Evolutionary conservation across 2,888 invertebrate species (phyloP).

Genomic region (Gonocerus acuteangulatus): DNA sequence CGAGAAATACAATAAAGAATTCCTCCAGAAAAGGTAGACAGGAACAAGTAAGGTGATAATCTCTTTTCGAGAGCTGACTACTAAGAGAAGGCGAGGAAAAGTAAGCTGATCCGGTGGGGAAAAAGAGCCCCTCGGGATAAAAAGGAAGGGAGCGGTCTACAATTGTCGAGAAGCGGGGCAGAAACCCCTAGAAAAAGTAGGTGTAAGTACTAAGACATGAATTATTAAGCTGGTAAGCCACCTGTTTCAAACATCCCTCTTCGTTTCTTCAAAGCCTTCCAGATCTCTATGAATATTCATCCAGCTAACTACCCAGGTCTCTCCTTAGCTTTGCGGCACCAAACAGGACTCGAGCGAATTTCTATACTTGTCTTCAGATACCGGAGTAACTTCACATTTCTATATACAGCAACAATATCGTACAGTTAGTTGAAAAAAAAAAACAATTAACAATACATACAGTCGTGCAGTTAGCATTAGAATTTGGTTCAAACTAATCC

Average conservation of each 20-base stretch:
- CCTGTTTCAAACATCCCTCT: not conserved
- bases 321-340: not conserved
- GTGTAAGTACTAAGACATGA: not conserved
- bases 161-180: not conserved
- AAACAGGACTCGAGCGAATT: not conserved
- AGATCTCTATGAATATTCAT: not conserved
- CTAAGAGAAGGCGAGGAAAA: slow-evolving; percentile 8
- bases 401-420: too few species aligned
- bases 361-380: too few species aligned
- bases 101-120: not conserved
- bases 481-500: too few species aligned
- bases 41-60: not conserved
- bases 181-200: not conserved
- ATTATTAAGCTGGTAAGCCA: slow-evolving; percentile 1
- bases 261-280: not conserved
- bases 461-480: too few species aligned
- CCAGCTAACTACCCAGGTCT: not conserved
- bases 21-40: not conserved
- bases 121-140: not conserved
- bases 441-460: too few species aligned
- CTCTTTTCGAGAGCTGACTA: not conserved
- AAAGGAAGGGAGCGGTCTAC: not conserved
- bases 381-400: too few species aligned
- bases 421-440: too few species aligned
- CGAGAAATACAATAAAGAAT: too few species aligned